Percentiles rank a stretch among this genome's conserved stretches.
phyloP scores from a whole-genome alignment of 2,113 vertebrate genomes.

The Hippoglossus stenolepis region DNA sequence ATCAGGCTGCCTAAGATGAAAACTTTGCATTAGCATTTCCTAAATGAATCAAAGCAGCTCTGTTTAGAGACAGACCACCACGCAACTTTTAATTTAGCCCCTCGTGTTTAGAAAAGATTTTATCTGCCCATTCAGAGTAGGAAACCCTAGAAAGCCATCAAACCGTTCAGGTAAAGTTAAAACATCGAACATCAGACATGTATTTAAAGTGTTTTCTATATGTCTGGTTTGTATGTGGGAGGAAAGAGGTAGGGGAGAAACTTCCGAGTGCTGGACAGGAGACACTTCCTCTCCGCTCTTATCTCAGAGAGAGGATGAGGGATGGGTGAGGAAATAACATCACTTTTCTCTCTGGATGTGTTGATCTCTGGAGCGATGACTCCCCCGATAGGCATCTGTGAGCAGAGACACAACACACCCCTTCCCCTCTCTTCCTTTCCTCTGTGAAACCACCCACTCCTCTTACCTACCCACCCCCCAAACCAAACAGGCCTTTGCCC shows the following conservation, averaged over 20 bases:
- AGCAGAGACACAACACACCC: conserved; percentile 72
- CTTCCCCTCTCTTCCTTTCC: conserved; percentile 41
- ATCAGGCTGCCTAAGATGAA: not conserved
- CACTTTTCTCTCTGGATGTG: conserved; percentile 59
- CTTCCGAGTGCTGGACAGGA: conserved; percentile 26
- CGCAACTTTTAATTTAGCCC: not conserved
- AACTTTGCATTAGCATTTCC: not conserved
- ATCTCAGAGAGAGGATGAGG: conserved; percentile 69
- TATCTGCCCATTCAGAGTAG: too few species aligned
- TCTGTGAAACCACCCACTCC: conserved; percentile 26
- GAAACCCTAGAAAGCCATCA: not conserved
- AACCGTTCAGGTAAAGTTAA: not conserved
- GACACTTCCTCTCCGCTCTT: conserved; percentile 58
- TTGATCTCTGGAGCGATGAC: conserved; percentile 62
- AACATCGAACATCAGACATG: not conserved
- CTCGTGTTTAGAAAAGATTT: too few species aligned
- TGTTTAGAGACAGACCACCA: not conserved
- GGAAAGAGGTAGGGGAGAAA: not conserved
- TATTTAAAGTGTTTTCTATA: not conserved
- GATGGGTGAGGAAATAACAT: conserved; percentile 66
- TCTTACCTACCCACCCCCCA: conserved; percentile 11
- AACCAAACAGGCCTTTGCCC: conserved; percentile 3
- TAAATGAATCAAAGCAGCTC: not conserved
- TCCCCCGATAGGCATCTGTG: conserved; percentile 68
- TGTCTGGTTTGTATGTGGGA: not conserved